Conservation (phyloP, 2,888 invertebrate genomes). For the Coleophora flavipennella region DNA sequence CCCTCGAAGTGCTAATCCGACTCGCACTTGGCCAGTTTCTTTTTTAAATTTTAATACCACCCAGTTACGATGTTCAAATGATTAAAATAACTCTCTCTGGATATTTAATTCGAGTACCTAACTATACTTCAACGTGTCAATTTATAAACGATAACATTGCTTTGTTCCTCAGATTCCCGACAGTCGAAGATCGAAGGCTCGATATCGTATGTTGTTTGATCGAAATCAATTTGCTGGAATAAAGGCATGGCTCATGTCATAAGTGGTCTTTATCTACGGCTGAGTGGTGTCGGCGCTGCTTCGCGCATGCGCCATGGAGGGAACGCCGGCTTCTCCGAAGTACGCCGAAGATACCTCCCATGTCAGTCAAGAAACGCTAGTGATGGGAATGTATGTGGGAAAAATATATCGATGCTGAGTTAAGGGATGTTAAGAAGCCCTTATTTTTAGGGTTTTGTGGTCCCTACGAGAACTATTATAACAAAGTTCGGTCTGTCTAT, state of each 20-base stretch:
- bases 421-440: too few species aligned
- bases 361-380: constrained; percentile 24
- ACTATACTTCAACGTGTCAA: constrained; percentile 30
- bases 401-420: too few species aligned
- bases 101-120: constrained; percentile 21
- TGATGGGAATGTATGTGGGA: too few species aligned
- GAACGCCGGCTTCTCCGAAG: constrained; percentile 55
- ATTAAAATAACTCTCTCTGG: constrained; percentile 19
- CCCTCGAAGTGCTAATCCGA: too few species aligned
- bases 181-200: constrained; percentile 31
- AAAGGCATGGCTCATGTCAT: constrained; percentile 63
- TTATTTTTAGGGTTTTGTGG: too few species aligned
- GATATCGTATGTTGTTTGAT: constrained; percentile 31
- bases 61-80: constrained; percentile 9
- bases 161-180: constrained; percentile 26
- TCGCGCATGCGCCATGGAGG: constrained; percentile 49
- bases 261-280: constrained; percentile 60
- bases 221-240: constrained; percentile 65
- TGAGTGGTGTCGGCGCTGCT: constrained; percentile 53
- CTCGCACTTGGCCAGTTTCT: too few species aligned
- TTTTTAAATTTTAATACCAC: neutral
- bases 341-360: constrained; percentile 32
- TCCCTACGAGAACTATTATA: too few species aligned
- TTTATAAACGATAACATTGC: constrained; percentile 42
- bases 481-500: too few species aligned